Evolutionary conservation across 2,113 vertebrate genomes (phyloP), one percentile per base, ranked within the genome.

Genomic region (Neomonachus schauinslandi): DNA sequence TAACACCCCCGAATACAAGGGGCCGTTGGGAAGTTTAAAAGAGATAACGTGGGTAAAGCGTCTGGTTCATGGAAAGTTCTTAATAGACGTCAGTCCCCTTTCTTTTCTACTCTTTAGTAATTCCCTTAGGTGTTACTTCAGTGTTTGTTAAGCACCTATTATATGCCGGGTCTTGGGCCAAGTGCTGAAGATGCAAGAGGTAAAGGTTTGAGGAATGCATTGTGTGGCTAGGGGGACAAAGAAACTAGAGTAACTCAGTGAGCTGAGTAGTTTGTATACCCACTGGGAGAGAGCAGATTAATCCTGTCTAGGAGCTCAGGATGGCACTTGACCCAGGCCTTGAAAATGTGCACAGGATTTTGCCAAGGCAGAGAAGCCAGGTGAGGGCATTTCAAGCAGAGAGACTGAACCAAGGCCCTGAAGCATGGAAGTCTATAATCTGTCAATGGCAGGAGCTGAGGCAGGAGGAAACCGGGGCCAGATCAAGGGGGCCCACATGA

Each of bases 121-220:
- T 96, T 76, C n/a, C 89, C 65, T 59, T 74, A 63, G 81, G 28
- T 10, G n/a, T n/a, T 69, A 16, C 10, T 81, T 71, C 42, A 18
- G n/a, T 63, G 61, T 79, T 94, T 95, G 90, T 88, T 77, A 89
- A 96, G 39, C 53, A 72, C 15, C 31, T 84, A 84, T 49, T 79
- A 77, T 46, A 42, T 33, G 71, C 42, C 74, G 36, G 57, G 24
- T 26, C 53, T 84, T 81, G 55, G 63, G 57, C 42, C 72, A 92
- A 84, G 67, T 14, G 24, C 51, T 94, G 36, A 31, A 9, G 31
- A 86, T 26, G 31, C 22, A 86, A 53, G 31, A 83, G 21, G 67
- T 82, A 82, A 95, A 92, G 86, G 51, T 49, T 51, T 83, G 61
- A 95, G 95, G 76, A 80, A 63, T 42, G 55, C 10, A 11, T 59